These are phyloP conservation scores for Lasius platythorax DNA, from an alignment of 2,888 invertebrate species.

Conservation along the genomic window DNA sequence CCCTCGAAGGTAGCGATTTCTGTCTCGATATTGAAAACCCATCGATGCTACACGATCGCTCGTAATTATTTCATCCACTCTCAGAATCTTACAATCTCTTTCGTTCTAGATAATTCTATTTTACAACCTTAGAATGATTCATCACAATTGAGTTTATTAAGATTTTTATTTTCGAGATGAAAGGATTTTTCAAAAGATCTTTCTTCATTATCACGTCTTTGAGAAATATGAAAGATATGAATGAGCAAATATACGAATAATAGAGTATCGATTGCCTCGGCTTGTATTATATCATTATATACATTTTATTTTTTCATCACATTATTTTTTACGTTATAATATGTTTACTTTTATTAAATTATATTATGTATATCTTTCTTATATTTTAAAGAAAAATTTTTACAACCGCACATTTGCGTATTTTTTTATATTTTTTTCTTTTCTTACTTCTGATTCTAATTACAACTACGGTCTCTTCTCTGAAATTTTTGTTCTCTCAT, in stretches of 20 bases:
- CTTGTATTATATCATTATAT: no score
- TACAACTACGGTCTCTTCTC: not conserved
- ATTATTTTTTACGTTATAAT: not conserved
- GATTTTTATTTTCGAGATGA: not conserved
- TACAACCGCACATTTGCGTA: not conserved
- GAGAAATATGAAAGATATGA: not conserved
- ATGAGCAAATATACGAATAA: not conserved
- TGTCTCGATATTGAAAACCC: conserved; percentile 2
- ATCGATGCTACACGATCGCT: not conserved
- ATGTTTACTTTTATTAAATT: not conserved
- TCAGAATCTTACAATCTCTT: not conserved
- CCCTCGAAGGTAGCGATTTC: not conserved
- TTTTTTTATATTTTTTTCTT: not conserved
- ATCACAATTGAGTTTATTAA: not conserved
- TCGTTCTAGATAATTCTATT: not conserved
- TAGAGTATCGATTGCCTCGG: no score
- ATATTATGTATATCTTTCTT: not conserved
- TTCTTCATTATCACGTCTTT: not conserved
- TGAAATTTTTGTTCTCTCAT: not conserved
- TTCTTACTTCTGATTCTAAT: not conserved
- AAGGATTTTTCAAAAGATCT: not conserved
- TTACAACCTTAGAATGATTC: not conserved
- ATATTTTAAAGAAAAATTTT: not conserved
- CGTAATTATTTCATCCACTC: not conserved
- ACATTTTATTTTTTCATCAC: no score